A percentile compares a stretch with the other conserved stretches of the same genome.
Conservation (phyloP, 2,113 vertebrate genomes). For the Polypterus senegalus region DNA sequence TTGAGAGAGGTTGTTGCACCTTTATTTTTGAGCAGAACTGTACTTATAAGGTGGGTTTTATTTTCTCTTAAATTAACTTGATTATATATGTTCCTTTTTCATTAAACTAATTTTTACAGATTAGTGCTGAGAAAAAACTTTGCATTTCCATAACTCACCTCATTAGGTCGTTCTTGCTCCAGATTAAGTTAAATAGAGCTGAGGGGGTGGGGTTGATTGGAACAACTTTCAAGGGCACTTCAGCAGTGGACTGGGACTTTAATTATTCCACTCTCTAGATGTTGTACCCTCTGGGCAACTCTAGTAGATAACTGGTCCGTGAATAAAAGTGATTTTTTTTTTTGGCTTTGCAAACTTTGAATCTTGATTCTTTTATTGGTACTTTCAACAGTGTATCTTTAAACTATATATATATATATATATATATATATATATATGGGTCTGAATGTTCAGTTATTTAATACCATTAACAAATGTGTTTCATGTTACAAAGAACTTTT, state of each 20-base stretch:
- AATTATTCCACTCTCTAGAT: slow-evolving; percentile 34
- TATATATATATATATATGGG: too few species aligned
- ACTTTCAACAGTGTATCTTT: too few species aligned
- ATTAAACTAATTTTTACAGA: neutral
- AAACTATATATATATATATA: too few species aligned
- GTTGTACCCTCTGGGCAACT: slow-evolving; percentile 42
- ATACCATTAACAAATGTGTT: too few species aligned
- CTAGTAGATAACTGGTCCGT: slow-evolving; percentile 39
- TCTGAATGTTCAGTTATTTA: too few species aligned
- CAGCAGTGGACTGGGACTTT: slow-evolving; percentile 40
- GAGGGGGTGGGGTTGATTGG: too few species aligned
- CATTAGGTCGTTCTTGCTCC: slow-evolving; percentile 27
- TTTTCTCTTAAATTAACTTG: neutral
- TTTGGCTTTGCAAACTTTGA: slow-evolving; percentile 22
- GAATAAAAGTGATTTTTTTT: slow-evolving; percentile 47
- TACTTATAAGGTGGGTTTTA: neutral
- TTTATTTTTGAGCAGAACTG: neutral
- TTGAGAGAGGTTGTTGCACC: neutral
- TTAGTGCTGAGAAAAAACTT: neutral
- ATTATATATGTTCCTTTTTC: neutral
- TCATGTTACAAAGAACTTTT: too few species aligned
- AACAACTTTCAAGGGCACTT: slow-evolving; percentile 46
- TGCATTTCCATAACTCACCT: slow-evolving; percentile 17
- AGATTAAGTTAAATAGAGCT: slow-evolving; percentile 26
- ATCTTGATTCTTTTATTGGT: too few species aligned